These are phyloP conservation scores for Adelges cooleyi DNA, from an alignment of 1,140 invertebrate species.

Conservation along the genomic window DNA sequence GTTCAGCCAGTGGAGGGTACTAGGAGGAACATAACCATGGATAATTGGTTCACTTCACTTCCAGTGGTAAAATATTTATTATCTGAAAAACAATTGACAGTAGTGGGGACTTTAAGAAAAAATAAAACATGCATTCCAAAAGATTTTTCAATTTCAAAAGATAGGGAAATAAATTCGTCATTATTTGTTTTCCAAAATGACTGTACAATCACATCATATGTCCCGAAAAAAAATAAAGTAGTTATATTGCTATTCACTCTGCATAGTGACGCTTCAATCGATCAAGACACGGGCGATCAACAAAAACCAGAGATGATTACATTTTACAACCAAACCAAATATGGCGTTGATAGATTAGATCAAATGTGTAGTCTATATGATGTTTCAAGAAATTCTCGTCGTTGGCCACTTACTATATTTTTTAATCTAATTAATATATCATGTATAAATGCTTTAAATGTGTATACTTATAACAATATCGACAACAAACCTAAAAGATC, in stretches of 20 bases:
- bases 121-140: conserved; percentile 34
- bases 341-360: conserved; percentile 38
- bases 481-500: too few relatives aligned
- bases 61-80: conserved; percentile 34
- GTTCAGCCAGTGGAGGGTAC: conserved; percentile 32
- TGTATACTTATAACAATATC: too few relatives aligned
- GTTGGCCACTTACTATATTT: conserved; percentile 35
- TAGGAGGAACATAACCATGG: conserved; percentile 35
- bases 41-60: conserved; percentile 38
- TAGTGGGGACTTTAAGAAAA: conserved; percentile 37
- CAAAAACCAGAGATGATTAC: conserved; percentile 38
- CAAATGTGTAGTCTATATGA: conserved; percentile 34
- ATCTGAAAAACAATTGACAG: conserved; percentile 24
- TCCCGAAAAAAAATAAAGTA: conserved; percentile 33
- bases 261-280: conserved; percentile 31
- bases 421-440: conserved; percentile 24
- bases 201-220: conserved; percentile 28
- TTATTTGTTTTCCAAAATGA: conserved; percentile 20
- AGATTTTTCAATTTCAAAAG: conserved; percentile 29
- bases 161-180: conserved; percentile 1
- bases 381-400: conserved; percentile 30
- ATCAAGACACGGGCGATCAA: conserved; percentile 30
- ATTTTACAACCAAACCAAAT: conserved; percentile 39
- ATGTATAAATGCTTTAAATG: background rate
- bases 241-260: conserved; percentile 35